Base-by-base conservation (phyloP, 2,797 vertebrate species). In the Eupleurogrammus muticus region DNA sequence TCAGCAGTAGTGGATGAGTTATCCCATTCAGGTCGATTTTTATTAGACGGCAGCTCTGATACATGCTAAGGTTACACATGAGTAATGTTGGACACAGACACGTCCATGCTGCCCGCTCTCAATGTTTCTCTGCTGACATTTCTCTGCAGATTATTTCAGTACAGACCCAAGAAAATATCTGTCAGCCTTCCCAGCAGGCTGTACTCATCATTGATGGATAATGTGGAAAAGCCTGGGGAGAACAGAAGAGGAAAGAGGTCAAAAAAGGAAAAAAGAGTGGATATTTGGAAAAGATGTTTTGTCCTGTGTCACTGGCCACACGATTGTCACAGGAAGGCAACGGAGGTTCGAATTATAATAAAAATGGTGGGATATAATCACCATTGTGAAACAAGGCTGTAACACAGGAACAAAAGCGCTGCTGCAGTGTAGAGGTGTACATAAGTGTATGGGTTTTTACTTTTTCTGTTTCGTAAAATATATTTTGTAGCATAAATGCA, bases 1-100 rank as follows among this genome's bases (percentile, higher is more conserved):
- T 91, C 77, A 84, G 84, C 78, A 79, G 75, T 24, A 38, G 21
- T 40, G 70, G 74, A 84, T 54, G 75, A 88, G 77, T 81, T 80
- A 80, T 72, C 84, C 73, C 77, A n/a, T 54, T 58, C 59, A 35
- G 76, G 35, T 89, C 81, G 12, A 90, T 89, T 80, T 85, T 83
- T 86, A 81, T 79, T 64, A 73, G 44, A 58, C 54, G 28, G 55
- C 48, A 54, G 53, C 73, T 67, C 55, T 53, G 69, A 73, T 61
- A 64, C 70, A 61, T 36, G 52, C 36, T 69, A 58, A 66, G 53
- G 64, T 63, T 66, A 74, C 69, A 66, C 40, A 79, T 74, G 66
- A 84, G 16, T 70, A 35, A 73, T 35, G 40, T 60, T 10, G 50
- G 34, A 50, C 16, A 19, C 32, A 52, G 35, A 55, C 55, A 44